Conservation (phyloP, 2,113 vertebrate species). For the Cathartes aura region DNA sequence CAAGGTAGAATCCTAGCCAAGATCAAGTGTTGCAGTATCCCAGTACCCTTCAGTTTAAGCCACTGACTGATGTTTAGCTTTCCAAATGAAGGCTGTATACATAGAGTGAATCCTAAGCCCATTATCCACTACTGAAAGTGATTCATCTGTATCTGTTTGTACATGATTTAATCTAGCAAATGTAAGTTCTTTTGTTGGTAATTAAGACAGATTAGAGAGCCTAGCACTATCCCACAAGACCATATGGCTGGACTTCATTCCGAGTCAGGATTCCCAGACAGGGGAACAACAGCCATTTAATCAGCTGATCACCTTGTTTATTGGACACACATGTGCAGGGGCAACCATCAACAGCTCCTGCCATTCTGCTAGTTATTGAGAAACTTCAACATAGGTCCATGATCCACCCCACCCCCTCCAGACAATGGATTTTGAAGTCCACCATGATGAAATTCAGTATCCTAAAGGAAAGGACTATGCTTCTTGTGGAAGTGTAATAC, state of each 20-base stretch:
- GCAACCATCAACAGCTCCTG: background rate
- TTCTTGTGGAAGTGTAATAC: background rate
- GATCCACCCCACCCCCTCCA: background rate
- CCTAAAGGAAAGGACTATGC: background rate
- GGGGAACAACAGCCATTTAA: background rate
- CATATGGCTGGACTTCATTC: background rate
- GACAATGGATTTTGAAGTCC: background rate
- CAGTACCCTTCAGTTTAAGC: background rate
- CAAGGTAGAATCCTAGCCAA: background rate
- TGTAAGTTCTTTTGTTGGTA: background rate
- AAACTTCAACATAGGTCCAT: background rate
- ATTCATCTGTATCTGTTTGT: background rate
- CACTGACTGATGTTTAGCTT: background rate
- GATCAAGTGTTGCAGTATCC: background rate
- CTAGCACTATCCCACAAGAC: background rate
- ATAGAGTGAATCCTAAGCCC: background rate
- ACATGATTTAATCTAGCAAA: background rate
- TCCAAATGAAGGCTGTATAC: background rate
- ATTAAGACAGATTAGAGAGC: background rate
- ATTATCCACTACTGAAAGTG: background rate
- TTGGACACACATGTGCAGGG: background rate
- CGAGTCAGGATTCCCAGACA: background rate
- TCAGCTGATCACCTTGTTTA: background rate
- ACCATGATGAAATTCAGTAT: background rate
- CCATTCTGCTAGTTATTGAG: background rate